Base-by-base conservation (phyloP, 1,140 invertebrate species). In the Meloidogyne chitwoodi region DNA sequence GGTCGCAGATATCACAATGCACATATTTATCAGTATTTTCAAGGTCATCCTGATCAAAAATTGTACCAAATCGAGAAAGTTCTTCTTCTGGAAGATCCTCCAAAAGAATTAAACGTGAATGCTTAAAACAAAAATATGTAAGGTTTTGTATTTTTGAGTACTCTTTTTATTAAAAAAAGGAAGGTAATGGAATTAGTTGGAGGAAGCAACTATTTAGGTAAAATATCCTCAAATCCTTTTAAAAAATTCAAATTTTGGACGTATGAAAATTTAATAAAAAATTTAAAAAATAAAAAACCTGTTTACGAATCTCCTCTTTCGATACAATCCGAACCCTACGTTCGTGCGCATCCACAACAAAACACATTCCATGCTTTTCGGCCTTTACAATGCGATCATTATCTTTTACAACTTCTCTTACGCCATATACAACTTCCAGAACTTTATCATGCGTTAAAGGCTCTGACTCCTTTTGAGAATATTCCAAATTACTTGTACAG, bases 281-380 rank as follows among this genome's bases (percentile, higher is more conserved):
- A 56, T 31, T 22, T 66, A 66, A 31, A 8, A 74, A 66, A 74
- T 14, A 73, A n/a, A 16, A 12, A 26, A 74, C 67, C 68, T 76
- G 64, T 31, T 73, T 71, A 48, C 67, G 24, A 31, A 63, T 48
- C 48, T 76, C 67, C 2, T 76, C 75, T 56, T 68, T 48, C 38
- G n/a, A 63, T 26, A 75, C 73, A 19, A 77, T 68, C 19, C 76
- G 44, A 24, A 77, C 56, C 64, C 38, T 38, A 11, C 76, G n/a
- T 24, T 77, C 62, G 29, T 67, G 34, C 14, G 76, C 69, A 41
- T 77, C 66, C 22, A 77, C 69, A 67, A 67, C 76, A 65, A 77
- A 75, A 56, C 76, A 79, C 74, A 77, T 77, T 19, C 24, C n/a
- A 26, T 64, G 41, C 24, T 71, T 56, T 56, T 34, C 38, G 12